These are phyloP conservation scores for Planococcus citri DNA, from an alignment of 1,140 invertebrate genomes.

Conservation along the genomic window DNA sequence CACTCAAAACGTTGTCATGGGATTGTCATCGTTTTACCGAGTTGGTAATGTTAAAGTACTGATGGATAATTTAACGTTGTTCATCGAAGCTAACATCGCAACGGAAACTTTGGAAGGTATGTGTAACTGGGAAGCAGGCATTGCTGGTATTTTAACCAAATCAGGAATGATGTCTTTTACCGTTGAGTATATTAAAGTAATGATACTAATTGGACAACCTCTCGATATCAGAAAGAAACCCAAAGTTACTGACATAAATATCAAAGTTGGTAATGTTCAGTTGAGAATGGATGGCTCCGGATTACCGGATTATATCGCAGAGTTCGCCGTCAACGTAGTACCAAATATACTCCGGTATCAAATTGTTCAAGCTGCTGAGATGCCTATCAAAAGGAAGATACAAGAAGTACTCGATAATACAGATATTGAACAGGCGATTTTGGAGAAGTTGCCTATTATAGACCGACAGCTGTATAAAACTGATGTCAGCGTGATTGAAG, in stretches of 20 bases:
- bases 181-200: constrained; percentile 50
- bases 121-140: constrained; percentile 60
- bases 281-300: constrained; percentile 55
- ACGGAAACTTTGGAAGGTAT: constrained; percentile 61
- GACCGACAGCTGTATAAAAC: constrained; percentile 32
- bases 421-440: constrained; percentile 56
- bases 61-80: constrained; percentile 53
- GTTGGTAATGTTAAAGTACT: constrained; percentile 60
- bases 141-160: constrained; percentile 50
- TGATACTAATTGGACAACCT: constrained; percentile 53
- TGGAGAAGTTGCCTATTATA: constrained; percentile 42
- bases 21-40: constrained; percentile 63
- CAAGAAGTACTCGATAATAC: constrained; percentile 54
- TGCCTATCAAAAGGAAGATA: constrained; percentile 52
- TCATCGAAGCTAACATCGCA: constrained; percentile 54
- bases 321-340: constrained; percentile 60
- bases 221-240: constrained; percentile 60
- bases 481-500: constrained; percentile 17
- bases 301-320: constrained; percentile 63
- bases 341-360: constrained; percentile 71
- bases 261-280: constrained; percentile 73
- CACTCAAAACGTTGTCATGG: constrained; percentile 58
- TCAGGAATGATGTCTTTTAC: constrained; percentile 59
- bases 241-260: constrained; percentile 52
- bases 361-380: constrained; percentile 68